Evolutionary conservation across 1,140 invertebrate genomes (phyloP).

Genomic region (Zaprionus inermis): DNA sequence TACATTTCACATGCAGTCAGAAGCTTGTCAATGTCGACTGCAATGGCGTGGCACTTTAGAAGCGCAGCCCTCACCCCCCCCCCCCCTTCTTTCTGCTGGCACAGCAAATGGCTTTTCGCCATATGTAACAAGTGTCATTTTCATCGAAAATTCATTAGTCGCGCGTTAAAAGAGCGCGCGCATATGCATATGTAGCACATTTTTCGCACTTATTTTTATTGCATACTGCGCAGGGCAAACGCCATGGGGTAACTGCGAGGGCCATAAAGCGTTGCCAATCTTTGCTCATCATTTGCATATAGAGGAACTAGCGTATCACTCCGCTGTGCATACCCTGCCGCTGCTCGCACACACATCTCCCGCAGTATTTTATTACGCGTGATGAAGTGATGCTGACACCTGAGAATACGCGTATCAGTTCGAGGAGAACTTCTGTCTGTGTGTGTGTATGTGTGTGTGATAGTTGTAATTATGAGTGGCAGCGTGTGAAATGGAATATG

Average conservation of each 20-base stretch:
- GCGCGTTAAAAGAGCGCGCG: slow-evolving; percentile 32
- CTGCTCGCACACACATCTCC: neutral
- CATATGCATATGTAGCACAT: slow-evolving; percentile 48
- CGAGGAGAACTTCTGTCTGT: neutral
- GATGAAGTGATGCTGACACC: slow-evolving; percentile 67
- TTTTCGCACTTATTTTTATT: slow-evolving; percentile 8
- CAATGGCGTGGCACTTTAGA: slow-evolving; percentile 21
- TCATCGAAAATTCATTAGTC: slow-evolving; percentile 64
- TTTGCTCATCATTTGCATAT: too few relatives aligned
- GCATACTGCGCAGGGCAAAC: neutral
- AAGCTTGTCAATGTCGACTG: slow-evolving; percentile 65
- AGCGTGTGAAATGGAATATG: slow-evolving; percentile 36
- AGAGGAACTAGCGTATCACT: neutral
- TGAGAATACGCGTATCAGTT: slow-evolving; percentile 20
- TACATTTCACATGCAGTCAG: slow-evolving; percentile 70
- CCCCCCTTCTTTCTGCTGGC: too few relatives aligned
- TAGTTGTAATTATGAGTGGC: slow-evolving; percentile 57
- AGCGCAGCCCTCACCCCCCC: neutral
- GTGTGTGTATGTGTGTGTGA: too few relatives aligned
- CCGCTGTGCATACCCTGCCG: neutral
- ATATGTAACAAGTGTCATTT: slow-evolving; percentile 31
- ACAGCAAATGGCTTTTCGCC: slow-evolving; percentile 31
- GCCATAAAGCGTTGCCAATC: neutral
- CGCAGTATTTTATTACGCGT: slow-evolving; percentile 29
- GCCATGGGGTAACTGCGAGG: neutral